Base-by-base conservation (phyloP, 2,797 vertebrate genomes). In the Gallinago stenura region DNA sequence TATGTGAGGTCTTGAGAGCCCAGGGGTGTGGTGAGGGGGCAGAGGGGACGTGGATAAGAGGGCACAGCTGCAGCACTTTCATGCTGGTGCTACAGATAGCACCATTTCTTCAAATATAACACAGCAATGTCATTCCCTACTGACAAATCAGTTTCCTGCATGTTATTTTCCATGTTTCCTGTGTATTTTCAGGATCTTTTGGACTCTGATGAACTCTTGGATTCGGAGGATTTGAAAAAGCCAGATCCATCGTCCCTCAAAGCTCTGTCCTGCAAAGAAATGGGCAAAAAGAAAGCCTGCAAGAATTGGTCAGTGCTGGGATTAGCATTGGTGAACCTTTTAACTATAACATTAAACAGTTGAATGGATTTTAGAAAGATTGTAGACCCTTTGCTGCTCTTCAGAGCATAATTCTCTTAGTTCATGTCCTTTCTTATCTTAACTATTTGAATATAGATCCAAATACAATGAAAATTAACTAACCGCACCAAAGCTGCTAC, bases 181-280 rank as follows among this genome's bases (percentile, higher is more conserved):
- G 19, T 94, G 5, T 76, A 13, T 43, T 64, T 94, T 62, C 62
- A 99, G 99, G 99, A 99, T 91, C 97, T 99, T 90, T 81, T 99
- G 28, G 99, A 99, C 96, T 99, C 99, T 0, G 99, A 99, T 81
- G 98, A 99, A 41, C 98, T 99, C 70, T 96, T 99, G 83, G 99
- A 99, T 81, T 98, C 98, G 5, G 99, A 99, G 2, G 99, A 99
- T 91, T 95, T 99, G 48, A 99, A 99, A 97, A 99, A 99, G 92
- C 99, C 99, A 2, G 99, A 99, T 71, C 98, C 99, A 1, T 96
- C 97, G 0, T 99, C 99, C 60, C 98, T 99, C 46, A 98, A 97
- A 95, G 98, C 98, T 2, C 50, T 98, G 0, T 94, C 94, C 10
- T 99, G 99, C 90, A 99, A 99, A 65, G 98, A 98, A 17, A 97